Evolutionary conservation across 2,797 vertebrate genomes (phyloP), one percentile per base, ranked within the genome.

Genomic region (Eospalax fontanierii): DNA sequence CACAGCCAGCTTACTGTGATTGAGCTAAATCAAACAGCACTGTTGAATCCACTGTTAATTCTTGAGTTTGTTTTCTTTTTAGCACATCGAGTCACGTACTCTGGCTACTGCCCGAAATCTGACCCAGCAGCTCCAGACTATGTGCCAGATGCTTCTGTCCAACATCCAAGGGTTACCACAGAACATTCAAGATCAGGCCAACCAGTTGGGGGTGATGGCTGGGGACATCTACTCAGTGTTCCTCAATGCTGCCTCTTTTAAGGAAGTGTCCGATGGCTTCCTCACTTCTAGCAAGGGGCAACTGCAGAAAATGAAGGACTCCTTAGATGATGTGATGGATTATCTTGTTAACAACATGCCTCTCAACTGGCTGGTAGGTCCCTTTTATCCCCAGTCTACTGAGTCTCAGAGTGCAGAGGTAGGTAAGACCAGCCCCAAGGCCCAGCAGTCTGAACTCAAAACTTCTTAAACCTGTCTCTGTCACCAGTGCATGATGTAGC

Each of bases 361-460:
- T 0, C 99, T 99, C 91, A 99, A 99, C 98, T 99, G 99, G 99
- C 98, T 99, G 98, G 99, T 99, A 98, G 99, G 99, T 98, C 99
- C 99, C 73, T 99, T 99, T 98, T 99, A 99, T 96, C 99, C 99
- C n/a, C 98, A 99, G 90, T 82, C 99, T 97, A 97, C 97, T 15
- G 98, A 99, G 96, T 92, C 96, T 97, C 97, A 96, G 96, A 94
- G 96, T 95, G 91, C 98, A 97, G 96, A 96, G 96, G 87, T 96
- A 68, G 71, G 95, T 87, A 94, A 91, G 63, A 81, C 96, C 95
- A 97, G 90, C 97, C 96, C 96, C 65, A 91, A 98, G 66, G 82
- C 96, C 97, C 97, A 97, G 97, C 90, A 97, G 93, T 95, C 87
- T 96, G 97, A 98, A 96, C 78, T 24, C 11, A 43, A 15, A 94